These are phyloP conservation scores for Platynereis dumerilii DNA, from an alignment of 2,888 invertebrate genomes.

Conservation along the genomic window DNA sequence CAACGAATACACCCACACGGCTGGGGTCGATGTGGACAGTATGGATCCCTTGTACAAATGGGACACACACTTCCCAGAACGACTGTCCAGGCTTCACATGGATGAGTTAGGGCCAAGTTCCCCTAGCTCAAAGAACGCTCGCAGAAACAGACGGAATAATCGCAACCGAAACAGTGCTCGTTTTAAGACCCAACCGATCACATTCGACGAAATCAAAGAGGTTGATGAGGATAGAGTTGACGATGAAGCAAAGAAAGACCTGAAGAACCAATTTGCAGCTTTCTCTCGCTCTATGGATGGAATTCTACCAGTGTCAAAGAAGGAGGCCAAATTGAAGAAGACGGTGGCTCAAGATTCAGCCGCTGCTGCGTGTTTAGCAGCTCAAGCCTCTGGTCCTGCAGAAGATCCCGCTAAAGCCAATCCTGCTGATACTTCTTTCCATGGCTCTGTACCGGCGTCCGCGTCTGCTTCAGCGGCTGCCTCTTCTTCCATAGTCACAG, in stretches of 20 bases:
- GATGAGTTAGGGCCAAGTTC: conserved; percentile 49
- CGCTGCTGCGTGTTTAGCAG: neutral
- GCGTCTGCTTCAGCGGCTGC: neutral
- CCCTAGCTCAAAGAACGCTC: conserved; percentile 4
- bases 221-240: conserved; percentile 72
- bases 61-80: conserved; percentile 76
- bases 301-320: conserved; percentile 37
- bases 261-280: conserved; percentile 52
- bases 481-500: neutral
- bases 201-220: conserved; percentile 80
- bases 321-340: neutral
- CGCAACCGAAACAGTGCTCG: conserved; percentile 65
- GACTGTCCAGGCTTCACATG: conserved; percentile 70
- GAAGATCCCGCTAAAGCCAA: neutral
- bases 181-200: conserved; percentile 76
- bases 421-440: neutral
- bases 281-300: conserved; percentile 61
- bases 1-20: conserved; percentile 36
- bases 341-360: no score
- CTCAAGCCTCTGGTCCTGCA: neutral
- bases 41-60: conserved; percentile 62
- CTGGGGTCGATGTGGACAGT: conserved; percentile 22
- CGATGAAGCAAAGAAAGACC: conserved; percentile 58
- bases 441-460: neutral
- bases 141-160: conserved; percentile 61